Base-by-base conservation (phyloP, 2,113 vertebrate genomes). In the Xenopus borealis region DNA sequence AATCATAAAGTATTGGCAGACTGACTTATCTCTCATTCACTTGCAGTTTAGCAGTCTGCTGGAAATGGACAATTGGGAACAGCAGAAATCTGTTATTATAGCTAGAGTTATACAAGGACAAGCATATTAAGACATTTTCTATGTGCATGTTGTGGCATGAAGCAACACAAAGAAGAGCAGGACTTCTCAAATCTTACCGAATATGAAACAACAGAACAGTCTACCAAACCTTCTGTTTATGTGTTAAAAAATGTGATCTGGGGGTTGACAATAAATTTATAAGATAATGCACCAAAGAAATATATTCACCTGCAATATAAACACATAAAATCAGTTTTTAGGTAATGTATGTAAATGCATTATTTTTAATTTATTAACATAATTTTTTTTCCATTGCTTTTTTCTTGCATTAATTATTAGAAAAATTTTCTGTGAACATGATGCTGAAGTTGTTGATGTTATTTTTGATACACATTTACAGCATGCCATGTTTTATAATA, bases 1-100 rank as follows among this genome's bases (percentile, higher is more conserved):
- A 77, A 70, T 46, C 30, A 27, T 70, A 70, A 77, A 70, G 67
- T 64, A 77, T 77, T 70, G 74, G 74, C 74, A 77, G 74, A 62
- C 73, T 75, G 58, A 47, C 59, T 77, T 70, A 67, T 55, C 61
- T 58, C 62, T 75, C 62, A 50, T 70, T 77, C 74, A 70, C 46
- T 70, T 69, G 74, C 66, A 77, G 66, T 77, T 77, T 77, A 77
- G 66, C 74, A 63, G 74, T 30, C 59, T 57, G 45, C 67, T 69
- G 46, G 61, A 69, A 69, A 77, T 64, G 27, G 59, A 57, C 74
- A 57, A 63, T 61, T 70, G 66, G 74, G 67, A 77, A 69, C 33
- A 57, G 30, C 59, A 64, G 59, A 69, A 77, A 77, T 64, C 66
- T 77, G 63, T 70, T 77, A 77, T 63, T 27, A 23, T 70, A 77